Conservation (phyloP, 2,113 vertebrate species). For the Phylloscopus whistleri region DNA sequence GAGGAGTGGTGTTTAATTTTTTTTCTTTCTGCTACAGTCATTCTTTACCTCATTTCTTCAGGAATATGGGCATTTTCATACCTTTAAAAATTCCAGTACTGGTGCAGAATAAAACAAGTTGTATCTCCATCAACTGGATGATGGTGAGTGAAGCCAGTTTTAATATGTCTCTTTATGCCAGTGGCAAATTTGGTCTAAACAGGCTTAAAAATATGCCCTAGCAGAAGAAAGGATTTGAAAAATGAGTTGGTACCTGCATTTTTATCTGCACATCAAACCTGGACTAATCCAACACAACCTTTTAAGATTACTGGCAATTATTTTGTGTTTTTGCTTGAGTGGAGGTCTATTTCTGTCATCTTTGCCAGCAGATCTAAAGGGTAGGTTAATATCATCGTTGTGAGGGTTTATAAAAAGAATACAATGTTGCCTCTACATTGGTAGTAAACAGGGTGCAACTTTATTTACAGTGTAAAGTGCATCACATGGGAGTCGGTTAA, state of each 20-base stretch:
- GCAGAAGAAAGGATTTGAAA: not conserved
- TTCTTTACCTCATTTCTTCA: not conserved
- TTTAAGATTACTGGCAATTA: not conserved
- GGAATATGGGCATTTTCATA: not conserved
- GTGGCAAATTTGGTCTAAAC: not conserved
- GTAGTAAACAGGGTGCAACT: conserved; percentile 48
- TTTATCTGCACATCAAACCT: not conserved
- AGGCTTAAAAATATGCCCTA: not conserved
- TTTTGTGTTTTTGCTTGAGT: not conserved
- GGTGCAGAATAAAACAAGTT: not conserved
- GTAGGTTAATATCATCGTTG: not conserved
- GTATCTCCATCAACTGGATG: not conserved
- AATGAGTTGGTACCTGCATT: not conserved
- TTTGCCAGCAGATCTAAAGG: not conserved
- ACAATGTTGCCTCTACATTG: not conserved
- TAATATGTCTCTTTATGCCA: not conserved
- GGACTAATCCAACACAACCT: not conserved
- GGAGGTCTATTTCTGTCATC: not conserved
- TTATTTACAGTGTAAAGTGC: conserved; percentile 70
- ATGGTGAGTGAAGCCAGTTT: not conserved
- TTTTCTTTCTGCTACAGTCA: not conserved
- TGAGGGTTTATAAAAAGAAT: not conserved
- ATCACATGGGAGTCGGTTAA: conserved; percentile 16
- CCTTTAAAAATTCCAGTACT: not conserved
- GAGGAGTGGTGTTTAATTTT: not conserved